These are phyloP conservation scores for Nothobranchius furzeri DNA, from an alignment of 2,113 vertebrate species.

Conservation along the genomic window DNA sequence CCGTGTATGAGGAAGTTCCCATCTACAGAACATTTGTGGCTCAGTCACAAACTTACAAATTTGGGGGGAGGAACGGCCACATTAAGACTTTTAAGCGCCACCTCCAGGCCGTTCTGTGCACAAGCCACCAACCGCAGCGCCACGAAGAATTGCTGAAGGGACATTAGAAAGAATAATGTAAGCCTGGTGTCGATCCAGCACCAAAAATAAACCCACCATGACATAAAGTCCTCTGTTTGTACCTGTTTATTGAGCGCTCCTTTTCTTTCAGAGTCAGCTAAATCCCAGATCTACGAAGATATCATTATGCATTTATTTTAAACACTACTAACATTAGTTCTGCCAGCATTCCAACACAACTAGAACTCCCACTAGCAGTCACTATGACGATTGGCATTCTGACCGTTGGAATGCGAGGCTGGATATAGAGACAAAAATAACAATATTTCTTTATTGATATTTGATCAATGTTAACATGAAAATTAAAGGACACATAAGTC, in stretches of 20 bases:
- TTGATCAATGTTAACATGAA: no score
- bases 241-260: slow-evolving; percentile 96
- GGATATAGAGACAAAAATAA: no score
- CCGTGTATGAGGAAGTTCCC: no score
- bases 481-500: no score
- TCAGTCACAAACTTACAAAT: slow-evolving; percentile 87
- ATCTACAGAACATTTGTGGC: neutral
- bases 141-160: slow-evolving; percentile 92
- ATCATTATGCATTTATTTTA: slow-evolving; percentile 8
- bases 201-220: neutral
- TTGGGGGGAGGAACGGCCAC: slow-evolving; percentile 90
- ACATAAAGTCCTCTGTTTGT: slow-evolving; percentile 10
- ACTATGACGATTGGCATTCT: no score
- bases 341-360: no score
- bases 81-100: slow-evolving; percentile 88
- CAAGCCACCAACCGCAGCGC: slow-evolving; percentile 93
- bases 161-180: slow-evolving; percentile 6
- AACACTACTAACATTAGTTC: no score
- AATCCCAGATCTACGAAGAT: slow-evolving; percentile 92
- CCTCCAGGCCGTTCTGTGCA: slow-evolving; percentile 97
- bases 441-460: no score
- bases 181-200: neutral
- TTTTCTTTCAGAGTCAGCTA: slow-evolving; percentile 94
- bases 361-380: no score
- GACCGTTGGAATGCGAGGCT: no score